Conservation (phyloP, 2,797 vertebrate species). For the Pristis pectinata region DNA sequence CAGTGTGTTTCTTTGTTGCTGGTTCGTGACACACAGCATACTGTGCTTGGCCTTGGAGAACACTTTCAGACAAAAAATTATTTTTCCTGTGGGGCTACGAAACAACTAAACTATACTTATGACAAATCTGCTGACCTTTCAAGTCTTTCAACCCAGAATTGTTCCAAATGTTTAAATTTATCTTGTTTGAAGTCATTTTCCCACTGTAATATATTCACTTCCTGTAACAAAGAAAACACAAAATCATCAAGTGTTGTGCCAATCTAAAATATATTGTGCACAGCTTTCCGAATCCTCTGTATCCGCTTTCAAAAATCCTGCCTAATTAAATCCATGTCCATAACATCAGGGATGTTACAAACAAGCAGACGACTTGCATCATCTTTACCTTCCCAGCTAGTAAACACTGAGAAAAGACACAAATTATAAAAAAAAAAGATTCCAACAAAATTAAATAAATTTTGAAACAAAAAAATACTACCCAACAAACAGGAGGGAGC, state of each 20-base stretch:
- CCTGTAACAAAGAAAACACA: conserved; percentile 53
- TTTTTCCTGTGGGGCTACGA: not conserved
- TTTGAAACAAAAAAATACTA: no score
- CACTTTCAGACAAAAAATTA: no score
- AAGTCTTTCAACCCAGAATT: conserved; percentile 72
- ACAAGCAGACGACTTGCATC: not conserved
- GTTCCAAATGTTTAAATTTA: conserved; percentile 75
- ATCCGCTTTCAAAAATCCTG: not conserved
- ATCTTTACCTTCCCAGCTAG: not conserved
- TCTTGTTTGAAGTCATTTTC: conserved; percentile 80
- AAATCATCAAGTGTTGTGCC: not conserved
- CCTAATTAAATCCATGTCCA: not conserved
- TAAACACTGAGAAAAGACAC: not conserved
- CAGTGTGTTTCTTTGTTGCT: no score
- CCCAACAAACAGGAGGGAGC: no score
- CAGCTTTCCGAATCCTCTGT: not conserved
- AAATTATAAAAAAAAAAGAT: not conserved
- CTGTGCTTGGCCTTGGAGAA: not conserved
- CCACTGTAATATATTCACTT: conserved; percentile 84
- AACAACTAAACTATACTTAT: not conserved
- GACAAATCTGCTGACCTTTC: conserved; percentile 60
- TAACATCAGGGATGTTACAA: no score
- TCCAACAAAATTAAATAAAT: not conserved
- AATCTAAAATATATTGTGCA: not conserved
- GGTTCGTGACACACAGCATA: no score